Percentiles rank a stretch among this genome's conserved stretches.
Conservation (phyloP, 2,888 invertebrate species). For the Chorisops tibialis region DNA sequence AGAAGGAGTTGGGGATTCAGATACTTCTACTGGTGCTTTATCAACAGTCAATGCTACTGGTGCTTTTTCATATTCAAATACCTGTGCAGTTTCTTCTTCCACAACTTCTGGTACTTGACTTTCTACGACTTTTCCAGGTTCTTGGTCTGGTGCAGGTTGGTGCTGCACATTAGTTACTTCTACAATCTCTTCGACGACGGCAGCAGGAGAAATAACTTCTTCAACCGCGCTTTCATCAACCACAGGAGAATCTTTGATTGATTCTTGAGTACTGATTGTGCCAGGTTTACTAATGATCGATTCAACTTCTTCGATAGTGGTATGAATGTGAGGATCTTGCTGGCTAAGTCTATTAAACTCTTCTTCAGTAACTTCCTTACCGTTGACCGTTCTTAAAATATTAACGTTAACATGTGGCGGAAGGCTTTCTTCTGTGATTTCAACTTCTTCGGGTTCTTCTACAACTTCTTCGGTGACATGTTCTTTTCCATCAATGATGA, state of each 20-base stretch:
- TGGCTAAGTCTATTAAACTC: conserved; percentile 38
- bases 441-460: conserved; percentile 71
- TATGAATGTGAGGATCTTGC: not conserved
- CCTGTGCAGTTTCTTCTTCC: conserved; percentile 43
- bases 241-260: not conserved
- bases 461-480: conserved; percentile 77
- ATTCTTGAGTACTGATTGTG: not conserved
- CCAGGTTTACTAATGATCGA: not conserved
- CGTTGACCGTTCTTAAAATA: conserved; percentile 58
- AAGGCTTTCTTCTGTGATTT: conserved; percentile 46
- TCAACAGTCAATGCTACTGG: conserved; percentile 49
- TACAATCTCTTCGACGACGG: not conserved
- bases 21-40: conserved; percentile 47
- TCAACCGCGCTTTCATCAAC: too few species aligned
- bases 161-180: too few species aligned
- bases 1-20: conserved; percentile 33
- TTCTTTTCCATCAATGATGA: conserved; percentile 80
- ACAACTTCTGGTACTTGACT: conserved; percentile 24
- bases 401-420: conserved; percentile 53
- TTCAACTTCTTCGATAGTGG: not conserved
- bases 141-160: conserved; percentile 2
- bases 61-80: conserved; percentile 52
- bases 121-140: conserved; percentile 23
- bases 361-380: conserved; percentile 49
- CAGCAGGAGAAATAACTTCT: not conserved